Evolutionary conservation across 2,113 vertebrate species (phyloP).

Genomic region (Spea multiplicata): DNA sequence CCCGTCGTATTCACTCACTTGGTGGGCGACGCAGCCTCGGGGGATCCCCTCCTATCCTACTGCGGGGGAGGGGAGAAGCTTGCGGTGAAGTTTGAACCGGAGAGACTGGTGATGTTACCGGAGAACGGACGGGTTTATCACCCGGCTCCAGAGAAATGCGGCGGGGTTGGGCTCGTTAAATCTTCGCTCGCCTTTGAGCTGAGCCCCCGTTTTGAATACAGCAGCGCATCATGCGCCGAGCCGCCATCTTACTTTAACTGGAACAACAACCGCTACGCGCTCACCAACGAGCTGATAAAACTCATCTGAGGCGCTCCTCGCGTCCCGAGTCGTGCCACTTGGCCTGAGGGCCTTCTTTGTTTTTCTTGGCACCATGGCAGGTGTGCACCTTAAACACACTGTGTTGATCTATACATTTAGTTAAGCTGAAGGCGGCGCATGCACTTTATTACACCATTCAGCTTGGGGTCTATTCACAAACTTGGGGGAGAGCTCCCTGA

Average conservation of each 20-base stretch:
- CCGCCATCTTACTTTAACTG: constrained; percentile 77
- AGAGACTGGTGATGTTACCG: constrained; percentile 70
- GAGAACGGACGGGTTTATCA: constrained; percentile 83
- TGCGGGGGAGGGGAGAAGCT: constrained; percentile 75
- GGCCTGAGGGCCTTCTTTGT: too few species aligned
- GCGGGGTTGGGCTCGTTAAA: constrained; percentile 74
- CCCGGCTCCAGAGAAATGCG: constrained; percentile 63
- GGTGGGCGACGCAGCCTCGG: constrained; percentile 34
- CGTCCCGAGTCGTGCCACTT: too few species aligned
- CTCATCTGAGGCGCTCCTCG: constrained; percentile 53
- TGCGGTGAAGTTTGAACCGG: constrained; percentile 65
- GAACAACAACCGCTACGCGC: constrained; percentile 60
- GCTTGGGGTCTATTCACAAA: too few species aligned
- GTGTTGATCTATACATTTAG: too few species aligned
- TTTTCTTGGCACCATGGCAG: too few species aligned
- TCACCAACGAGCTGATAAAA: constrained; percentile 75
- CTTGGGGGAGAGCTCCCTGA: too few species aligned
- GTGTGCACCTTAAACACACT: too few species aligned
- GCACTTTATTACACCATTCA: too few species aligned
- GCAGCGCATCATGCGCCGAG: constrained; percentile 39
- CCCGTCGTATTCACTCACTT: constrained; percentile 87
- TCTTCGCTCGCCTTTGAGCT: constrained; percentile 80
- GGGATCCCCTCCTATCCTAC: constrained; percentile 70
- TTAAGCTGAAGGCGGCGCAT: too few species aligned
- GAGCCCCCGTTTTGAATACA: constrained; percentile 74